A percentile compares a stretch with the other conserved stretches of the same genome.
These are phyloP conservation scores for Flexamia atlantica DNA, from an alignment of 2,888 invertebrate species.

Conservation along the genomic window DNA sequence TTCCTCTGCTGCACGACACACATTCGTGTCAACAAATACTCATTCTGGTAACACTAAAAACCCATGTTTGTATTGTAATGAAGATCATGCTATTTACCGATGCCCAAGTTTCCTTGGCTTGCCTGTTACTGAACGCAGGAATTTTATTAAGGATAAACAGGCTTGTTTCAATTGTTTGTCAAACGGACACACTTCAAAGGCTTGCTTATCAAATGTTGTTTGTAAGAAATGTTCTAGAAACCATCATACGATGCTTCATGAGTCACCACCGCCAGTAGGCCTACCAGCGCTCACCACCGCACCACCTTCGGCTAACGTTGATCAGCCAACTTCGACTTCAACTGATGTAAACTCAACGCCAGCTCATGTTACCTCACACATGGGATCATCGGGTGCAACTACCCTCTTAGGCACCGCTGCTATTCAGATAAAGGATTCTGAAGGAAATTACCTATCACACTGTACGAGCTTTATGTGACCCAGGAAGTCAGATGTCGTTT, in stretches of 20 bases:
- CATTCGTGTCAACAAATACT: no score
- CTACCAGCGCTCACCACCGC: neutral
- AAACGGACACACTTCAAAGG: neutral
- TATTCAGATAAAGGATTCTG: neutral
- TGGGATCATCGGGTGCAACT: neutral
- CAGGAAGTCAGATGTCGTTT: neutral
- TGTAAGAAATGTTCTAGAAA: neutral
- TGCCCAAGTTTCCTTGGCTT: no score
- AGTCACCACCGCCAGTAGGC: neutral
- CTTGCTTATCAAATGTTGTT: neutral
- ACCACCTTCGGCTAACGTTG: neutral
- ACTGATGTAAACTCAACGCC: no score
- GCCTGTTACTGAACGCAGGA: no score
- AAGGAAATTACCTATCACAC: neutral
- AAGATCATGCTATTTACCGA: no score
- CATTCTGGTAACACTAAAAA: no score
- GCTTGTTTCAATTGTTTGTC: neutral
- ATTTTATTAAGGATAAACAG: no score
- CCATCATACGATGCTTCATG: neutral
- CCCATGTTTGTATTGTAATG: no score
- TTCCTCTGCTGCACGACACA: no score
- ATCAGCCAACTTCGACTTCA: neutral
- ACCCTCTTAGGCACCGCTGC: conserved; percentile 12
- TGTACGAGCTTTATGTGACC: neutral
- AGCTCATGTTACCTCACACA: neutral